These are phyloP conservation scores for Epistrophella euchroma DNA, from an alignment of 2,888 invertebrate species.

Conservation along the genomic window DNA sequence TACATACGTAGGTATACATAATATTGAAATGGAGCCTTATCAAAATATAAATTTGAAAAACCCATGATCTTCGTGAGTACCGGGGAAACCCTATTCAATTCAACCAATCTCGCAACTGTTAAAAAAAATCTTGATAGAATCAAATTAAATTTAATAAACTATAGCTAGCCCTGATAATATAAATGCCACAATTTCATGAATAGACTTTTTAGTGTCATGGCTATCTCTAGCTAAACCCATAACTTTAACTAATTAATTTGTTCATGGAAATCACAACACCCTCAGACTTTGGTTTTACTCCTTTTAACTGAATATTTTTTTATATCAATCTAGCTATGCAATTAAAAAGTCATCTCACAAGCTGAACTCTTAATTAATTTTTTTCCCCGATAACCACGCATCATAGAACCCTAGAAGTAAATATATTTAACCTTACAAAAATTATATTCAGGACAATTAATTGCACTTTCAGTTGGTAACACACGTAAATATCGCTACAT, in stretches of 20 bases:
- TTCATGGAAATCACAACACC: neutral
- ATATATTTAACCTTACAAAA: neutral
- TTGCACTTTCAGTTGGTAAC: conserved; percentile 48
- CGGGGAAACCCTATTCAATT: too few species aligned
- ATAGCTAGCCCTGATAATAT: neutral
- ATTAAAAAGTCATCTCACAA: conserved; percentile 37
- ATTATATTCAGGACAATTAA: conserved; percentile 41
- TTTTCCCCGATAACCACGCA: neutral
- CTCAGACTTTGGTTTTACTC: neutral
- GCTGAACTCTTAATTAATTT: conserved; percentile 33
- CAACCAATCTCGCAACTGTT: neutral
- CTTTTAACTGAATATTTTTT: neutral
- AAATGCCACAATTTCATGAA: neutral
- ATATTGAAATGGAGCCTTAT: too few species aligned
- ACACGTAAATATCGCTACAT: neutral
- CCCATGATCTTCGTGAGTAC: too few species aligned
- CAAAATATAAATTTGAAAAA: too few species aligned
- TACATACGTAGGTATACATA: too few species aligned
- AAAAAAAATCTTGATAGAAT: neutral
- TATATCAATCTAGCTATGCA: conserved; percentile 14
- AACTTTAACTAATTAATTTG: neutral
- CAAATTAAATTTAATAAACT: neutral
- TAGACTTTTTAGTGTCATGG: neutral
- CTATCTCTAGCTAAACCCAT: neutral
- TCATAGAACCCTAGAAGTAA: neutral